Evolutionary conservation across 2,888 invertebrate species (phyloP).

Genomic region (Rotaria macrura): DNA sequence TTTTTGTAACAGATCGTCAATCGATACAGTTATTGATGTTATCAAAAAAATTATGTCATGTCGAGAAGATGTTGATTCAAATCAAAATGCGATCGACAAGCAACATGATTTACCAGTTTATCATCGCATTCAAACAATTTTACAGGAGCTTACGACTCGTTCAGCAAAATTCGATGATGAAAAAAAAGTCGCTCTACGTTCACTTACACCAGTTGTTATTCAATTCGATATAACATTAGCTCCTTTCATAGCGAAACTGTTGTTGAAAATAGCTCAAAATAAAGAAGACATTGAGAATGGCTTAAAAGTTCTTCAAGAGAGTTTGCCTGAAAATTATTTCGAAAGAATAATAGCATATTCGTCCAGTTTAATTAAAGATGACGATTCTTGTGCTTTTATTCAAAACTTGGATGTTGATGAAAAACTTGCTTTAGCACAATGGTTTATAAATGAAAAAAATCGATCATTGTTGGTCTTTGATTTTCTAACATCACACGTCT

Average conservation of each 20-base stretch:
- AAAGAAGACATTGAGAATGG: not conserved
- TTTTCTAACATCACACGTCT: not conserved
- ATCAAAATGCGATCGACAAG: not conserved
- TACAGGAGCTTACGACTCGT: not conserved
- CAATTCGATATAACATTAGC: not conserved
- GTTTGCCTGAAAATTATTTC: not conserved
- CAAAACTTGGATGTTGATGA: not conserved
- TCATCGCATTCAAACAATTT: not conserved
- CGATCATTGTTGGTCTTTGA: not conserved
- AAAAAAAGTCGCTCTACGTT: not conserved
- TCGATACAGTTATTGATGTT: not conserved
- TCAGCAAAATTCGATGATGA: not conserved
- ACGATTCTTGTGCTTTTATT: not conserved
- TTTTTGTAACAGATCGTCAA: not conserved
- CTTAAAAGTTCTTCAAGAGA: not conserved
- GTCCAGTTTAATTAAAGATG: not conserved
- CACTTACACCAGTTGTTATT: not conserved
- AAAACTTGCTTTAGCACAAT: not conserved
- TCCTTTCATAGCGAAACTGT: not conserved
- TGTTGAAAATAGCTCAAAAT: not conserved
- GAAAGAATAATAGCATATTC: not conserved
- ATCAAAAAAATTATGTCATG: not conserved
- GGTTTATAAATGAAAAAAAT: not conserved
- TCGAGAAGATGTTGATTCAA: not conserved
- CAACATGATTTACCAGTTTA: slow-evolving; percentile 10